These are phyloP conservation scores for Chalcis sispes DNA, from an alignment of 2,888 invertebrate genomes.

Conservation along the genomic window DNA sequence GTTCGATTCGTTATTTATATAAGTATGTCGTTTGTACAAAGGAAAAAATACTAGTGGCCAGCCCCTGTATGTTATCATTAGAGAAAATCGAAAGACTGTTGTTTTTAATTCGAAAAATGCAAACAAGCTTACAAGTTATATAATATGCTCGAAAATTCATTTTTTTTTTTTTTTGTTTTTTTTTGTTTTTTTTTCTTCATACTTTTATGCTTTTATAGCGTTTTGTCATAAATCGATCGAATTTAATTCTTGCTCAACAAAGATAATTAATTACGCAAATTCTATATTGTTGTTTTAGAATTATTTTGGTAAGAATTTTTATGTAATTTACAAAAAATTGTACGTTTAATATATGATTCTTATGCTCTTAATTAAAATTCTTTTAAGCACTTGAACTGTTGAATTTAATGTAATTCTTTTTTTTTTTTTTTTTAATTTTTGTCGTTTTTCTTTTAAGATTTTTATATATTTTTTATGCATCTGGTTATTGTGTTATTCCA, in stretches of 20 bases:
- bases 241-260: constrained; percentile 6
- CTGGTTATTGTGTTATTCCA: too few relatives aligned
- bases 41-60: constrained; percentile 51
- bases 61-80: constrained; percentile 53
- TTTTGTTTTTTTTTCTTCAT: constrained; percentile 9
- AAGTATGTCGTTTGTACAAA: constrained; percentile 29
- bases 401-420: constrained; percentile 12
- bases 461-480: too few relatives aligned
- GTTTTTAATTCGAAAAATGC: too few relatives aligned
- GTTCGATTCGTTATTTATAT: neutral
- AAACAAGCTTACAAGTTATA: neutral
- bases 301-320: constrained; percentile 14
- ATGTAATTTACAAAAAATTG: constrained; percentile 29
- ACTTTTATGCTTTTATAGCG: too few relatives aligned
- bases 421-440: constrained; percentile 5
- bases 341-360: constrained; percentile 33
- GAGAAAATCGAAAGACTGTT: constrained; percentile 22
- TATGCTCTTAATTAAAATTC: constrained; percentile 27
- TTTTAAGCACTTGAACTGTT: constrained; percentile 31
- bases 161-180: neutral
- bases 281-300: constrained; percentile 22
- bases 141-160: neutral
- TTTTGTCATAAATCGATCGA: constrained; percentile 7
- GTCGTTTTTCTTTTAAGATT: constrained; percentile 2
- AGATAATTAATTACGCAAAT: constrained; percentile 14